Percentiles rank a stretch among this genome's conserved stretches.
These are phyloP conservation scores for Fulmarus glacialis DNA, from an alignment of 2,113 vertebrate genomes.

Conservation along the genomic window DNA sequence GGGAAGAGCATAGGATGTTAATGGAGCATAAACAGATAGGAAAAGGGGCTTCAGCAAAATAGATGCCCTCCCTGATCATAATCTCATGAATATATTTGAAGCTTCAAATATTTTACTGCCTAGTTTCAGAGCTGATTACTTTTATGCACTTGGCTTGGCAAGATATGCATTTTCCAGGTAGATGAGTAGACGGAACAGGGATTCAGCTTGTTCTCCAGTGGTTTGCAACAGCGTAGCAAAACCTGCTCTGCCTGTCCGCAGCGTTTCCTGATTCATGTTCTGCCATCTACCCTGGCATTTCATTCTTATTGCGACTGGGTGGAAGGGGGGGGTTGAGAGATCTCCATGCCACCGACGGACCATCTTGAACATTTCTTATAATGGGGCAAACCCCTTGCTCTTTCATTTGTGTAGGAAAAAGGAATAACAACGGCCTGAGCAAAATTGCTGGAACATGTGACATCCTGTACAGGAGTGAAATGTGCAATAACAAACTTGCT, in stretches of 20 bases:
- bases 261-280: background rate
- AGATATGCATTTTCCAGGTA: background rate
- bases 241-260: background rate
- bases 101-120: constrained; percentile 12
- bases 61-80: background rate
- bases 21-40: background rate
- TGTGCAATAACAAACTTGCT: background rate
- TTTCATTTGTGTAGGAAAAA: background rate
- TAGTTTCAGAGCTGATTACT: background rate
- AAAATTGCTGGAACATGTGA: background rate
- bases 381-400: background rate
- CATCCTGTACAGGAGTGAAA: background rate
- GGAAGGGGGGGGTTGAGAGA: background rate
- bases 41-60: background rate
- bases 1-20: background rate
- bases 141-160: background rate
- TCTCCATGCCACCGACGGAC: background rate
- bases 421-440: background rate
- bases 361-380: background rate
- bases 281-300: background rate
- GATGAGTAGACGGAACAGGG: background rate
- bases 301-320: background rate
- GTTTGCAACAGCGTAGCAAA: background rate
- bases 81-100: background rate
- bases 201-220: background rate